A percentile compares a stretch with the other conserved stretches of the same genome.
phyloP scores from a whole-genome alignment of 2,888 invertebrate genomes.

The Dione juno region DNA sequence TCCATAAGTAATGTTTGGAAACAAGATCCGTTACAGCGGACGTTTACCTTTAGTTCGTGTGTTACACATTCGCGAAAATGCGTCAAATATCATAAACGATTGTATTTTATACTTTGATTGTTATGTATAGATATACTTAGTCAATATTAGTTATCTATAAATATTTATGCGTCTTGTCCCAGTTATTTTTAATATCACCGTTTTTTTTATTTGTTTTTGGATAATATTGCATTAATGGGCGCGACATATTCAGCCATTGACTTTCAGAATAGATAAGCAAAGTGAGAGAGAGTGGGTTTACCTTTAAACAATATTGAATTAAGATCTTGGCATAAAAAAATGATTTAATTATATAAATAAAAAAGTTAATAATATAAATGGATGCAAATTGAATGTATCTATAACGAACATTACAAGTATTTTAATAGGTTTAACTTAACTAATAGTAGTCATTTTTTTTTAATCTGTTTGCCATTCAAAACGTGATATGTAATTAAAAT shows the following conservation, averaged over 20 bases:
- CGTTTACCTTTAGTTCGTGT: slow-evolving; percentile 64
- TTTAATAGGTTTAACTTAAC: background rate
- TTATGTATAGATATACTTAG: background rate
- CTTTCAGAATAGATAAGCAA: too few species aligned
- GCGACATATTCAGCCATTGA: too few species aligned
- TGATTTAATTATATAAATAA: too few species aligned
- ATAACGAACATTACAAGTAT: background rate
- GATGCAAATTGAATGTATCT: background rate
- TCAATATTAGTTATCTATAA: background rate
- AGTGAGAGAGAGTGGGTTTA: too few species aligned
- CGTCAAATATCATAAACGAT: slow-evolving; percentile 28
- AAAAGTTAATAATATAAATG: background rate
- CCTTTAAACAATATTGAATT: too few species aligned
- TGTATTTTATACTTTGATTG: background rate
- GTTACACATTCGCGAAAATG: slow-evolving; percentile 52
- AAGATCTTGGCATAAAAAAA: too few species aligned
- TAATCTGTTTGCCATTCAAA: slow-evolving; percentile 3
- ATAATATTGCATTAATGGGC: too few species aligned
- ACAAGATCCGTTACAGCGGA: slow-evolving; percentile 54
- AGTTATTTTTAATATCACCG: background rate
- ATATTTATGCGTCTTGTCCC: background rate
- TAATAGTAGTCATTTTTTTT: background rate
- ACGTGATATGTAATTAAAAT: slow-evolving; percentile 12
- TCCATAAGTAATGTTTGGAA: slow-evolving; percentile 44
- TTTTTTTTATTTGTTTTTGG: too few species aligned